Percentiles rank a stretch among this genome's conserved stretches.
Conservation (phyloP, 2,113 vertebrate genomes). For the Limnothrissa miodon region DNA sequence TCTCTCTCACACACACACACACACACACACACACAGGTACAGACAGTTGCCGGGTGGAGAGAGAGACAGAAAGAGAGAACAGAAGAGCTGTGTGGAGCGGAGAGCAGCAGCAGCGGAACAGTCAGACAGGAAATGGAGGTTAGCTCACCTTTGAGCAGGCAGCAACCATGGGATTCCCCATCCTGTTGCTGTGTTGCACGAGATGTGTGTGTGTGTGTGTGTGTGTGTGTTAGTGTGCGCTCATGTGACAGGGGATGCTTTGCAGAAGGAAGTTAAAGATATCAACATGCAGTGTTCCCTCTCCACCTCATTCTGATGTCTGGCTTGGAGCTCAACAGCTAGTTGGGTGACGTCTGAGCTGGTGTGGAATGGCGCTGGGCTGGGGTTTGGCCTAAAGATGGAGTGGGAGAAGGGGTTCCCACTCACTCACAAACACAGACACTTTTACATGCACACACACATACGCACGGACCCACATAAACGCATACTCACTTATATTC, state of each 20-base stretch:
- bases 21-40: neutral
- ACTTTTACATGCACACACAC: neutral
- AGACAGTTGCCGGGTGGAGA: neutral
- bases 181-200: neutral
- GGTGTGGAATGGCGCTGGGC: neutral
- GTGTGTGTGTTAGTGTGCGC: too few species aligned
- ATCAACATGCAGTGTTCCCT: neutral
- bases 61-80: neutral
- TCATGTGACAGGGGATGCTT: neutral
- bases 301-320: neutral
- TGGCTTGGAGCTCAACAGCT: neutral
- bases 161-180: conserved; percentile 12
- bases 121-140: conserved; percentile 3
- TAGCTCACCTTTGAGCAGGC: neutral
- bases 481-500: neutral
- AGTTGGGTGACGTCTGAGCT: neutral
- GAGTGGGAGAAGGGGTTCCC: neutral
- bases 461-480: too few species aligned
- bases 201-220: neutral
- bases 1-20: neutral
- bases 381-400: neutral
- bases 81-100: neutral
- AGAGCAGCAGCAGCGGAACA: neutral
- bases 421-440: neutral
- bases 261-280: neutral